Percentiles rank a stretch among this genome's conserved stretches.
Conservation (phyloP, 2,797 vertebrate species). For the Siniperca obscura region DNA sequence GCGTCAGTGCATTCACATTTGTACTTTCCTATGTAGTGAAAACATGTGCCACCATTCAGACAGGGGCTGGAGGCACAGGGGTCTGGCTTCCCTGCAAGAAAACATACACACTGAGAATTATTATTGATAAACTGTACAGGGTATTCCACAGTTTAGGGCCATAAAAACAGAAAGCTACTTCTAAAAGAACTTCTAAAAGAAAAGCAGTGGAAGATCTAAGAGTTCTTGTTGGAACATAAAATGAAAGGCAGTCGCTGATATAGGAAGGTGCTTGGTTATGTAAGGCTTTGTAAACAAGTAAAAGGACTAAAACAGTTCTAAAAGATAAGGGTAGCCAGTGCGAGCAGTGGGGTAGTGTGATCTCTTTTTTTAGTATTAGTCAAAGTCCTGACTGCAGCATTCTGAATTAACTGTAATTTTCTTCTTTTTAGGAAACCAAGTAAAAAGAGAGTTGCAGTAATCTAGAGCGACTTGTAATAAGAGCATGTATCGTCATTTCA, state of each 20-base stretch:
- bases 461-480: not conserved
- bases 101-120: conserved; percentile 28
- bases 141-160: not conserved
- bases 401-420: not conserved
- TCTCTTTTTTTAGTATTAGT: not conserved
- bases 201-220: conserved; percentile 1
- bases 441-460: not conserved
- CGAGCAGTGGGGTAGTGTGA: not conserved
- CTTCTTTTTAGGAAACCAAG: not conserved
- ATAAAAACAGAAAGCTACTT: not conserved
- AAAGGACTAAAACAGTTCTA: not conserved
- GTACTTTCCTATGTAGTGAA: conserved; percentile 99
- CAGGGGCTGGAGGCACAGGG: conserved; percentile 96
- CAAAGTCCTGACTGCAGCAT: no score
- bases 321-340: not conserved
- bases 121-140: not conserved
- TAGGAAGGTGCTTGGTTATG: not conserved
- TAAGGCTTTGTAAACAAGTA: not conserved
- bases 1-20: conserved; percentile 94
- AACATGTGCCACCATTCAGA: conserved; percentile 95
- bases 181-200: not conserved
- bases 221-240: conserved; percentile 5
- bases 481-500: not conserved
- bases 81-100: conserved; percentile 92
- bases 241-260: not conserved